Evolutionary conservation across 37 sponge, comb jelly and placozoan genomes (phyloP).

Genomic region (Aplysina aerophoba): DNA sequence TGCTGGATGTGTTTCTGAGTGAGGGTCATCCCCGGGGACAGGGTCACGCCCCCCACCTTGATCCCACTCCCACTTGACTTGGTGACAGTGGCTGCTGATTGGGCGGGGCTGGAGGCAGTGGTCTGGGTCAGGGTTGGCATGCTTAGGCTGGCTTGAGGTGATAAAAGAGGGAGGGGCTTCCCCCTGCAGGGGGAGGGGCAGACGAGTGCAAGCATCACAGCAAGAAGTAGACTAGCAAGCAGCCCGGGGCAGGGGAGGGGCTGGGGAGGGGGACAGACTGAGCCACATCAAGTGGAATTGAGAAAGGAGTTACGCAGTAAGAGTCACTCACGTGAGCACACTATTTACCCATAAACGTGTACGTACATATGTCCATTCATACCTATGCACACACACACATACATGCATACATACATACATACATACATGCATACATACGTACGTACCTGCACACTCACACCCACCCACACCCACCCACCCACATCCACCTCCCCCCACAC

Average conservation of each 20-base stretch:
- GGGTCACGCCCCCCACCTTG: slow-evolving; percentile 13
- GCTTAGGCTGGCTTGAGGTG: not conserved
- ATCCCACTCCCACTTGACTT: not conserved
- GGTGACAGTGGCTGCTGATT: not conserved
- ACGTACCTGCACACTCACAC: too few relatives aligned
- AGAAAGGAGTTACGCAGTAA: too few relatives aligned
- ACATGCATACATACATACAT: too few relatives aligned
- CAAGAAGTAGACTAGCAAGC: not conserved
- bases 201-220: not conserved
- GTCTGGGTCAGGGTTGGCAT: not conserved
- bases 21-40: slow-evolving; percentile 6
- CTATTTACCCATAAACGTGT: too few relatives aligned
- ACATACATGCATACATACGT: too few relatives aligned
- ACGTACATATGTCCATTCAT: too few relatives aligned
- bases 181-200: not conserved
- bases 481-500: too few relatives aligned
- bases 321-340: too few relatives aligned
- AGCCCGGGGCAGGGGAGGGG: not conserved
- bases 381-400: too few relatives aligned
- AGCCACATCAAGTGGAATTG: too few relatives aligned
- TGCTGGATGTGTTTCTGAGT: slow-evolving; percentile 27
- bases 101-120: not conserved
- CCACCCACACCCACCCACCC: too few relatives aligned
- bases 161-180: too few relatives aligned
- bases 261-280: not conserved